Evolutionary conservation across 1,140 invertebrate genomes (phyloP).

Genomic region (Aphaenogaster ashmeadi): DNA sequence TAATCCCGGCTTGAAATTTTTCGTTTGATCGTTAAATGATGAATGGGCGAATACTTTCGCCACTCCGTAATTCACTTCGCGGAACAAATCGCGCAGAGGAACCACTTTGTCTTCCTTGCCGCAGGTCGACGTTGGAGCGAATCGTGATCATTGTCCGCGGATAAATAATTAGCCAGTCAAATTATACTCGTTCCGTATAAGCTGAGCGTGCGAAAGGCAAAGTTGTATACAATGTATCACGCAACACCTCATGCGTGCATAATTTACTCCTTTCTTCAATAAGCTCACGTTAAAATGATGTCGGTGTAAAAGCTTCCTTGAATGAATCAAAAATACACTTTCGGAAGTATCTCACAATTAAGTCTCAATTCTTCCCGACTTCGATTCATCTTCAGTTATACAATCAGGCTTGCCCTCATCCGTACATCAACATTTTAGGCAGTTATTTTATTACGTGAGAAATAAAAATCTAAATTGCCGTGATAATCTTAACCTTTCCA

Average conservation of each 20-base stretch:
- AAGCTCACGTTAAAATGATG: slow-evolving; percentile 8
- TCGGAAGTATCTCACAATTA: slow-evolving; percentile 38
- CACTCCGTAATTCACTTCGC: background rate
- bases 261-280: slow-evolving; percentile 10
- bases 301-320: background rate
- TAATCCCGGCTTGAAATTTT: slow-evolving; percentile 38
- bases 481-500: slow-evolving; percentile 67
- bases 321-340: slow-evolving; percentile 2
- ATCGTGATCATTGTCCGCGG: slow-evolving; percentile 15
- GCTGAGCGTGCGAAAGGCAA: background rate
- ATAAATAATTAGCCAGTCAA: slow-evolving; percentile 37
- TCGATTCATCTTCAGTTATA: slow-evolving; percentile 19
- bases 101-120: slow-evolving; percentile 13
- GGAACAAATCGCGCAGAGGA: slow-evolving; percentile 7
- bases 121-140: background rate
- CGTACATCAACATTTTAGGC: background rate
- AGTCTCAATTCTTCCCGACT: slow-evolving; percentile 51
- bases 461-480: slow-evolving; percentile 57
- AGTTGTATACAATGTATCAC: slow-evolving; percentile 5
- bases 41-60: slow-evolving; percentile 25
- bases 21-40: slow-evolving; percentile 37
- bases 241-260: background rate
- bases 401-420: too few species aligned
- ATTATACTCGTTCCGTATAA: slow-evolving; percentile 30
- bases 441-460: slow-evolving; percentile 54